Evolutionary conservation across 2,113 vertebrate genomes (phyloP).

Genomic region (Rhodinocichla rosea): DNA sequence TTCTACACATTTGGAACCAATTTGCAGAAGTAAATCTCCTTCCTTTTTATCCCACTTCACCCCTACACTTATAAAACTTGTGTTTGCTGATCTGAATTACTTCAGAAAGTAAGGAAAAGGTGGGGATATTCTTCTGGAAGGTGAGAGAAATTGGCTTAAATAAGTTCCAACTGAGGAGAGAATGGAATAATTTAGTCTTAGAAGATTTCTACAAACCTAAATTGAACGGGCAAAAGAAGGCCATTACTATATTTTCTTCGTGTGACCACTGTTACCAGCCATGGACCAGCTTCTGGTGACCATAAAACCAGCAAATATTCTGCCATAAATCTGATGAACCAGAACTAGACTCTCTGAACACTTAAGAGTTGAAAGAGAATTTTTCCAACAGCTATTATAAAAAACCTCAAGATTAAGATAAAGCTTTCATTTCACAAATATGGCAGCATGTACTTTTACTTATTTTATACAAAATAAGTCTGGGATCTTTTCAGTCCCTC

Average conservation of each 20-base stretch:
- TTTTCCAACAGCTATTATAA: background rate
- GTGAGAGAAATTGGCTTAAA: background rate
- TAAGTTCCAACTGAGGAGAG: background rate
- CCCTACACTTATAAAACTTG: background rate
- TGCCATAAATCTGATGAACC: background rate
- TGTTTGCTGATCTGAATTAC: background rate
- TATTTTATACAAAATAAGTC: background rate
- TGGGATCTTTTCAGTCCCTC: background rate
- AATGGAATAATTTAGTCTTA: background rate
- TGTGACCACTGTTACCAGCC: background rate
- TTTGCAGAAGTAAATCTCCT: background rate
- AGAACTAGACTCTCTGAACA: background rate
- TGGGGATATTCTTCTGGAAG: background rate
- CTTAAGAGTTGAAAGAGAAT: background rate
- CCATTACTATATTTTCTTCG: background rate
- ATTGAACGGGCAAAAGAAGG: background rate
- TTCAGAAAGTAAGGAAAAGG: background rate
- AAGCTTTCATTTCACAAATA: background rate
- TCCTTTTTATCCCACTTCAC: background rate
- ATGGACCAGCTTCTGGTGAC: background rate
- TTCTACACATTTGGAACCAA: background rate
- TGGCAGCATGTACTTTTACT: background rate
- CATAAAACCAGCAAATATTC: background rate
- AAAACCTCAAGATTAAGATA: background rate
- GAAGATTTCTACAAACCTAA: background rate